Evolutionary conservation across 2,113 vertebrate genomes (phyloP).

Genomic region (Cryptotis parvus): DNA sequence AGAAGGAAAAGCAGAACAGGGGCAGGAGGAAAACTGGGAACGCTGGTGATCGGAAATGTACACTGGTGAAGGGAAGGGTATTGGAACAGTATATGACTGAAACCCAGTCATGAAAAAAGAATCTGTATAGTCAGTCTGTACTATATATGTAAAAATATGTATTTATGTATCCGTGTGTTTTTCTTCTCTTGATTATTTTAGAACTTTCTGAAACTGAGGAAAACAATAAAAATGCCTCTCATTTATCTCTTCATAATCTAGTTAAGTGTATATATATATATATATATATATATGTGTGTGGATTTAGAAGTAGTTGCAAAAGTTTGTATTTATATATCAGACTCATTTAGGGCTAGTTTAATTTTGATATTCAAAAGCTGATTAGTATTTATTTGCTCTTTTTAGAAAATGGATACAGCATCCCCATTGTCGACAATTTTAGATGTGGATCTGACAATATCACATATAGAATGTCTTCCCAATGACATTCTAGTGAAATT

Average conservation of each 20-base stretch:
- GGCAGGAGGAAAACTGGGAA: too few relatives aligned
- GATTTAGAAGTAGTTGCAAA: constrained; percentile 38
- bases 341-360: constrained; percentile 1
- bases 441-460: constrained; percentile 91
- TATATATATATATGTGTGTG: too few relatives aligned
- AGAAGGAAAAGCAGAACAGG: too few relatives aligned
- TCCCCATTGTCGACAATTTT: constrained; percentile 74
- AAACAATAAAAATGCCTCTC: constrained; percentile 14
- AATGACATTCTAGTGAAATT: constrained; percentile 91
- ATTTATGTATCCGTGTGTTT: not conserved
- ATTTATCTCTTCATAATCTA: not conserved
- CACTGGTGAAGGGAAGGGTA: too few relatives aligned
- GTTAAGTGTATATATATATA: not conserved
- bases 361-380: constrained; percentile 58
- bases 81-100: too few relatives aligned
- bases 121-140: not conserved
- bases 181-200: not conserved
- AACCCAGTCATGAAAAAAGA: too few relatives aligned
- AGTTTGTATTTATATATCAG: not conserved
- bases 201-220: not conserved
- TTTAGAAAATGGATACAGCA: constrained; percentile 87
- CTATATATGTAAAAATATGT: not conserved
- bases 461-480: constrained; percentile 89
- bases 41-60: too few relatives aligned
- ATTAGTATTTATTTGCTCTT: constrained; percentile 77